Percentiles rank a stretch among this genome's conserved stretches.
phyloP scores from a whole-genome alignment of 2,888 invertebrate species.

The Ceriagrion tenellum region DNA sequence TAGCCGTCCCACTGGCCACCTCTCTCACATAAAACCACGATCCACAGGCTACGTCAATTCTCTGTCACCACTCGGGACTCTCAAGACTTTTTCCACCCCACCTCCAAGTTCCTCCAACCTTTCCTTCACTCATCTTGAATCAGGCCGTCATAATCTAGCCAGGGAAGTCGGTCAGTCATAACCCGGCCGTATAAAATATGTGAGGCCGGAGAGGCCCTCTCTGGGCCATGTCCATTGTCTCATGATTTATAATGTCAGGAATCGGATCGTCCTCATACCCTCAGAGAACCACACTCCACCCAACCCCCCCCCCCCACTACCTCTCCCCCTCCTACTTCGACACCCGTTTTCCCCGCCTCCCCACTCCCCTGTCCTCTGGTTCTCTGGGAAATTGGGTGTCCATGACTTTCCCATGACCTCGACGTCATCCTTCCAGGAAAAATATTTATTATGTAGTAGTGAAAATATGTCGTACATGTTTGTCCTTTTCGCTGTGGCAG shows the following conservation, averaged over 20 bases:
- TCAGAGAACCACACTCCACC: background rate
- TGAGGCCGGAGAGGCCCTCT: conserved; percentile 42
- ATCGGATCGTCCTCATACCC: background rate
- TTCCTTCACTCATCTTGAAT: conserved; percentile 12
- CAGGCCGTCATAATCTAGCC: conserved; percentile 7
- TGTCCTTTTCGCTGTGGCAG: background rate
- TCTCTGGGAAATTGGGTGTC: conserved; percentile 58
- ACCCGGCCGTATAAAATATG: conserved; percentile 62
- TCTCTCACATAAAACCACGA: background rate
- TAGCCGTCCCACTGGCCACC: no score
- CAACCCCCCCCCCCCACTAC: background rate
- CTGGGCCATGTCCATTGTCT: conserved; percentile 63
- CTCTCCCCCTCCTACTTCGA: background rate
- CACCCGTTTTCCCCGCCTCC: background rate
- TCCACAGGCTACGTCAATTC: background rate
- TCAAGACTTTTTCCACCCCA: background rate
- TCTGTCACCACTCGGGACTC: background rate
- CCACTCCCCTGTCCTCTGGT: background rate
- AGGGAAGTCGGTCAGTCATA: conserved; percentile 42
- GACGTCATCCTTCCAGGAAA: conserved; percentile 55
- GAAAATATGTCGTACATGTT: conserved; percentile 57
- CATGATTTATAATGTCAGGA: conserved; percentile 58
- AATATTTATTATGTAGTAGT: conserved; percentile 41
- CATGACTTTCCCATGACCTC: conserved; percentile 62
- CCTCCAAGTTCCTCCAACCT: background rate